Evolutionary conservation across 2,888 invertebrate species (phyloP).

Genomic region (Craniophora ligustri): DNA sequence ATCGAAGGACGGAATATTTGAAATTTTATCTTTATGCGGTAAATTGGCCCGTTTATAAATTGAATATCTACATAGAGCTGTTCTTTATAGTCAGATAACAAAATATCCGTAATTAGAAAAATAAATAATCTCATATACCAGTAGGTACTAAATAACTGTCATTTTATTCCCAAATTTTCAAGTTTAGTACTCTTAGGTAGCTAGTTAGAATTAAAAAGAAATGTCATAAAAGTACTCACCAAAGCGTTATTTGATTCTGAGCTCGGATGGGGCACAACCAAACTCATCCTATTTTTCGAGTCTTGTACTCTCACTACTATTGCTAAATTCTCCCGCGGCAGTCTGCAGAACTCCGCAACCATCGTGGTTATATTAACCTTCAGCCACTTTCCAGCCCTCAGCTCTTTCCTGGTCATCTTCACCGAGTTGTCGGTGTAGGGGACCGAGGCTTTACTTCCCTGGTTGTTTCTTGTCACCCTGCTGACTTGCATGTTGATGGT

Average conservation of each 20-base stretch:
- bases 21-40: no score
- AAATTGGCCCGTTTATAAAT: no score
- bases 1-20: no score
- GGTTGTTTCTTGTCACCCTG: slow-evolving; percentile 78
- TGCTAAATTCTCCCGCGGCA: slow-evolving; percentile 92
- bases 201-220: neutral
- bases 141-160: no score
- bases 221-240: slow-evolving; percentile 68
- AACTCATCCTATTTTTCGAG: slow-evolving; percentile 88
- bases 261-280: slow-evolving; percentile 91
- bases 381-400: slow-evolving; percentile 91
- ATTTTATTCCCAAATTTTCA: no score
- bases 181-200: neutral
- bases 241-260: slow-evolving; percentile 86
- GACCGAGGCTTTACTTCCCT: slow-evolving; percentile 79
- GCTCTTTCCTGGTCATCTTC: slow-evolving; percentile 84
- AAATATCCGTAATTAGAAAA: no score
- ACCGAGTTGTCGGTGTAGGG: slow-evolving; percentile 77
- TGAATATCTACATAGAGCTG: no score
- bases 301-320: slow-evolving; percentile 92
- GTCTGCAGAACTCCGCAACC: slow-evolving; percentile 93
- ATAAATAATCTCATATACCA: no score
- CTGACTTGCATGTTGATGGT: slow-evolving; percentile 79
- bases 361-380: slow-evolving; percentile 92
- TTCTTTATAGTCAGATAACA: no score